Percentiles rank a stretch among this genome's conserved stretches.
Evolutionary conservation across 2,113 vertebrate genomes (phyloP).

Genomic region (Vulpes vulpes): DNA sequence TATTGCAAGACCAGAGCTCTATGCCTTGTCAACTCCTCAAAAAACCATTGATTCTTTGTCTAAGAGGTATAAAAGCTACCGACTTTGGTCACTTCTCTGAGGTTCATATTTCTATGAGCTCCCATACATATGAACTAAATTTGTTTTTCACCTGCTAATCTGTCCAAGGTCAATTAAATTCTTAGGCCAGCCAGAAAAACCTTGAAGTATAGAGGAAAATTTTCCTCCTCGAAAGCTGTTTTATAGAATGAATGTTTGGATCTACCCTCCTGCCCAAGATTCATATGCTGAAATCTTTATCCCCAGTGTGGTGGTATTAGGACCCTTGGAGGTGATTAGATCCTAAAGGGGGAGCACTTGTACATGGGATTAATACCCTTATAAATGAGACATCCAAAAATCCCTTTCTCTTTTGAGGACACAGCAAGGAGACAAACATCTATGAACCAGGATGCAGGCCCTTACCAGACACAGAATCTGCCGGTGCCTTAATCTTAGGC

Average conservation of each 20-base stretch:
- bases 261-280: background rate
- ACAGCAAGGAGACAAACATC: background rate
- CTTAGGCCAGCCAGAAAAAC: background rate
- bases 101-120: background rate
- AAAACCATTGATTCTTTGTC: background rate
- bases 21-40: background rate
- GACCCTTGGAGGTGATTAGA: background rate
- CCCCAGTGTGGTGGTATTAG: background rate
- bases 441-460: background rate
- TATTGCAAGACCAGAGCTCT: background rate
- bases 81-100: background rate
- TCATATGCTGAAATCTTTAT: background rate
- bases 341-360: background rate
- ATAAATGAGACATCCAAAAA: background rate
- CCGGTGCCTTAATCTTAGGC: background rate
- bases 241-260: background rate
- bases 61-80: background rate
- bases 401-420: background rate
- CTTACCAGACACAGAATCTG: background rate
- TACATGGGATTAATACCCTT: background rate
- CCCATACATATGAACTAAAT: background rate
- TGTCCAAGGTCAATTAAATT: background rate
- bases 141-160: background rate
- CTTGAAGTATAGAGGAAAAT: background rate
- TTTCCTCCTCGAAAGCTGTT: background rate